Evolutionary conservation across 2,113 vertebrate genomes (phyloP).

Genomic region (Phyllostomus discolor): DNA sequence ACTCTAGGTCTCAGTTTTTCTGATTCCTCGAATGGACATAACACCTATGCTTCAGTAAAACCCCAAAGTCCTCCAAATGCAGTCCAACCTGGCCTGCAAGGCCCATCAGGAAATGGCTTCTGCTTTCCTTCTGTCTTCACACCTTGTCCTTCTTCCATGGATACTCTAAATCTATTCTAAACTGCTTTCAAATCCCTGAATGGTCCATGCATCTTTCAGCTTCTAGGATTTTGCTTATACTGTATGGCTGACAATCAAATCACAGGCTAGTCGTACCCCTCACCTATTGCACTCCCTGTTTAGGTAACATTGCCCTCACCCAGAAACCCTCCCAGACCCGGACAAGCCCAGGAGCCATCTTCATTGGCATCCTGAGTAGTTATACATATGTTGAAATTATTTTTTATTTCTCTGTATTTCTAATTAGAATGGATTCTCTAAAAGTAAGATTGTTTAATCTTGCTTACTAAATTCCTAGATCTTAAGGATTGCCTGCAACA

Average conservation of each 20-base stretch:
- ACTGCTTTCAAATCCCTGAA: neutral
- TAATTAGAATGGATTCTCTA: neutral
- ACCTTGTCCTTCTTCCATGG: neutral
- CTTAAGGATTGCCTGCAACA: neutral
- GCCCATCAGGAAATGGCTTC: neutral
- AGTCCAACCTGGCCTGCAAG: neutral
- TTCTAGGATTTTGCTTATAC: neutral
- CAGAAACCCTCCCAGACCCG: neutral
- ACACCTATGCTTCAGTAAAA: neutral
- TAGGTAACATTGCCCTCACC: neutral
- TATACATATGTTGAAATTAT: neutral
- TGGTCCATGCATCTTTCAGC: neutral
- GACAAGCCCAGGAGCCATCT: neutral
- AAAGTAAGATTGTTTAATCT: neutral
- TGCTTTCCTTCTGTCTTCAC: neutral
- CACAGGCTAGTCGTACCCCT: neutral
- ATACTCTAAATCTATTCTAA: neutral
- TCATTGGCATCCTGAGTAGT: neutral
- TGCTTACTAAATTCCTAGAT: neutral
- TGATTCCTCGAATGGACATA: neutral
- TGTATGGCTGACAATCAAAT: neutral
- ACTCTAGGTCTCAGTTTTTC: constrained; percentile 3
- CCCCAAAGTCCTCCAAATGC: neutral
- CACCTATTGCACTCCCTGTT: neutral
- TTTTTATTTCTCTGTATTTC: neutral